Conservation (phyloP, 2,113 vertebrate genomes). For the Chloropsis cyanopogon region DNA sequence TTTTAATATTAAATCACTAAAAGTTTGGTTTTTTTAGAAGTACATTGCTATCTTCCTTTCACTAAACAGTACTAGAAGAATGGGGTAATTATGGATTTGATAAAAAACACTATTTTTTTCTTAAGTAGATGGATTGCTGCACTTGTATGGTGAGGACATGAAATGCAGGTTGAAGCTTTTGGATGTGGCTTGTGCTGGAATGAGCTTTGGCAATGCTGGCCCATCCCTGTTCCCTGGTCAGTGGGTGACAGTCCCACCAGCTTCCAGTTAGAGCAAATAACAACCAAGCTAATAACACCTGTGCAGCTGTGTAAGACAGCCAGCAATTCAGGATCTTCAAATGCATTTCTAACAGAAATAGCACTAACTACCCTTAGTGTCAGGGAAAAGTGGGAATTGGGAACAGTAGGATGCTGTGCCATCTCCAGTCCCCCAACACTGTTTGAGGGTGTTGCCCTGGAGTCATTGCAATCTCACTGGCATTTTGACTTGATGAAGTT, state of each 20-base stretch:
- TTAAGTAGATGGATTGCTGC: neutral
- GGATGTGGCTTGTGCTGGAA: neutral
- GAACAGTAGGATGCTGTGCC: neutral
- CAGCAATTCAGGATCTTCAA: neutral
- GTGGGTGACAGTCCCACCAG: neutral
- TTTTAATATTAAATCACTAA: neutral
- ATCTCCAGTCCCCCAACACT: neutral
- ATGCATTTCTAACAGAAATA: neutral
- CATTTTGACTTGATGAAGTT: neutral
- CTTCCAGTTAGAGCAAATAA: neutral
- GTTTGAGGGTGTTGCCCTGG: neutral
- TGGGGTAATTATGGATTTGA: neutral
- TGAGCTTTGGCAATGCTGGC: neutral
- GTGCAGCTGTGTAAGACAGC: neutral
- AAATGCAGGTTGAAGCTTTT: neutral
- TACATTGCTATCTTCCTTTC: neutral
- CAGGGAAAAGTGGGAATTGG: neutral
- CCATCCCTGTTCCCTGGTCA: neutral
- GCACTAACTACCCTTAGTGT: neutral
- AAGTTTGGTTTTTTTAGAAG: neutral
- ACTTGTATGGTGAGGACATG: neutral
- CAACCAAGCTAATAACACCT: neutral
- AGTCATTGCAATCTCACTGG: neutral
- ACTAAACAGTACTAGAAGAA: neutral
- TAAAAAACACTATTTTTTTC: rapidly evolving